Evolutionary conservation across 2,797 vertebrate genomes (phyloP), one percentile per base, ranked within the genome.

Genomic region (Phrynocephalus guinanensis): DNA sequence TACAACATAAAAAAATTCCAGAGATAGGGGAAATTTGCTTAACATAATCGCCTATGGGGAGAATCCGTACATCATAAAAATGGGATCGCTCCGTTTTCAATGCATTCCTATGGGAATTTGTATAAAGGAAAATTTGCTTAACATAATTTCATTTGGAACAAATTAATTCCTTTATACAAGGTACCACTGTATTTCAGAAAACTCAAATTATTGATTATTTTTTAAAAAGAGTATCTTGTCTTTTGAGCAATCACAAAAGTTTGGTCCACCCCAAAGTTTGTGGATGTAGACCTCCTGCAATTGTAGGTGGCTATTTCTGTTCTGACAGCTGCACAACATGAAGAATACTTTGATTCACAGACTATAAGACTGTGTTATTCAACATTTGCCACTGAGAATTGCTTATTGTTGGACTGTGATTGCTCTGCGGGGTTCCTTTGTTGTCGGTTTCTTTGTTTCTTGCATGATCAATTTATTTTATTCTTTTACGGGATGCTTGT

Each of bases 291-390:
- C 44, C n/a, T 78, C 75, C 4, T 78, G 38, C 15, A 24, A 68
- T 50, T 67, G 44, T 67, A 50, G 44, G 13, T n/a, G 60, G 38
- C 28, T 85, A 15, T 84, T 77, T 76, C 44, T 68, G 44, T 68
- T 28, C 66, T 9, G 20, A 20, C 75, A 30, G 22, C 63, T 68
- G 75, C 56, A 78, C 50, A 85, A 15, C 56, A 16, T 78, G 44
- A 85, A 85, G 68, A 68, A 78, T 24, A 50, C 28, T 85, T 85
- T 85, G 48, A 6, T 70, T 70, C 20, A 13, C 66, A 68, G 44
- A 30, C 66, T 82, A 28, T 33, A 16, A 44, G 28, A 33, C 52
- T 78, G 84, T 50, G 30, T 67, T 63, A 78, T 77, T 68, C 50
- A n/a, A 68, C 78, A 28, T 50, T 82, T 70, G 66, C 26, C 28